Percentiles rank a stretch among this genome's conserved stretches.
Conservation (phyloP, 92 coral and sea anemone genomes). For the Pocillopora meandrina region DNA sequence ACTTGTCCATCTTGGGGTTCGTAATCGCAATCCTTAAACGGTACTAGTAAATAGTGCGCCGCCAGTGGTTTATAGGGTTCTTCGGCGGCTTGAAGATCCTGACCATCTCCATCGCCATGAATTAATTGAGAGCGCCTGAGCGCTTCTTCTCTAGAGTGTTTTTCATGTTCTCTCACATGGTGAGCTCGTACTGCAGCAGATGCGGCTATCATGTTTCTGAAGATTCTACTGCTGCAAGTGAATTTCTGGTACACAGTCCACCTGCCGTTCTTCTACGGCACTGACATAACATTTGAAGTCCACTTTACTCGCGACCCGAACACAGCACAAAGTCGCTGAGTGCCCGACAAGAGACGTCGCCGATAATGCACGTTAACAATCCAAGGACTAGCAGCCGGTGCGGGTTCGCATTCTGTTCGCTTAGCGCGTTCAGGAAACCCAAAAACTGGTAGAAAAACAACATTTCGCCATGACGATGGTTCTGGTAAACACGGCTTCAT, state of each 20-base stretch:
- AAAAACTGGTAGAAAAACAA: constrained; percentile 90
- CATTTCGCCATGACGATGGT: constrained; percentile 99
- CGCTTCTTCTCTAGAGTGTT: constrained; percentile 68
- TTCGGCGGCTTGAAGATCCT: constrained; percentile 49
- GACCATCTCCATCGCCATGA: constrained; percentile 55
- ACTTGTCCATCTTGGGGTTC: constrained; percentile 78
- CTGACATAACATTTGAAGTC: constrained; percentile 98
- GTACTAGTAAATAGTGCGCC: constrained; percentile 94
- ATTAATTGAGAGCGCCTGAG: constrained; percentile 69
- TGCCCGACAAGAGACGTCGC: constrained; percentile 46
- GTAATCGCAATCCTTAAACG: constrained; percentile 90
- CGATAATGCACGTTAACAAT: constrained; percentile 40
- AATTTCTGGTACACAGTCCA: constrained; percentile 83
- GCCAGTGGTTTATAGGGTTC: constrained; percentile 63
- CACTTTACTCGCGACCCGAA: constrained; percentile 61
- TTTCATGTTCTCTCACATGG: constrained; percentile 81
- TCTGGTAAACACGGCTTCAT: constrained; percentile 99
- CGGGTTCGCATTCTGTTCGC: constrained; percentile 36
- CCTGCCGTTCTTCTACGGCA: constrained; percentile 89
- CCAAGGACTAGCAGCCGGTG: constrained; percentile 24
- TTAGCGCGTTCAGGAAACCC: constrained; percentile 76
- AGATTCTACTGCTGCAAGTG: constrained; percentile 72
- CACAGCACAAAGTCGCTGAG: constrained; percentile 40
- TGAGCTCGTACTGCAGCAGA: constrained; percentile 89
- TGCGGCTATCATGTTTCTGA: constrained; percentile 85